Percentiles rank a stretch among this genome's conserved stretches.
Conservation (phyloP, 2,113 vertebrate species). For the Cheirogaleus medius region DNA sequence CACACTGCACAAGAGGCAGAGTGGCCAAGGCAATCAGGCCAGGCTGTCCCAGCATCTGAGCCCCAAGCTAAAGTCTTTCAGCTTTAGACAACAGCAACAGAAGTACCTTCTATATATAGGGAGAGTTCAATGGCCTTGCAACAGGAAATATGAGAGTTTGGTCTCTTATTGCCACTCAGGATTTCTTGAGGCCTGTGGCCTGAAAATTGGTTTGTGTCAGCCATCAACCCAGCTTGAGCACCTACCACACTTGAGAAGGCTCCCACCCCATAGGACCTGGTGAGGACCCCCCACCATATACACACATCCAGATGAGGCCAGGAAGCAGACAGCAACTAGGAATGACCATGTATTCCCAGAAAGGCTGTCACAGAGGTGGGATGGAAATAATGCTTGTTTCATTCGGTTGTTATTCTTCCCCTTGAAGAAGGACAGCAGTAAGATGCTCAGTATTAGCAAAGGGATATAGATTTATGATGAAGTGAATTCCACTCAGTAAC, state of each 20-base stretch:
- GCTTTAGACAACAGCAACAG: neutral
- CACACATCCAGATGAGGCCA: neutral
- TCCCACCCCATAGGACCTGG: neutral
- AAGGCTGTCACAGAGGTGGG: neutral
- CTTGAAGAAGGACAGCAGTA: neutral
- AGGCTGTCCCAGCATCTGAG: constrained; percentile 12
- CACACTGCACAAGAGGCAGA: constrained; percentile 13
- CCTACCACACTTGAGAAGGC: neutral
- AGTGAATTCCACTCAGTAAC: neutral
- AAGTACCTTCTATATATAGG: constrained; percentile 34
- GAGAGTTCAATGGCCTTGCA: constrained; percentile 26
- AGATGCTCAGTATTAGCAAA: neutral
- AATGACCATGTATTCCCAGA: neutral
- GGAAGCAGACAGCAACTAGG: neutral
- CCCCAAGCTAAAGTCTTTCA: constrained; percentile 19
- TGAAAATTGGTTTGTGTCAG: constrained; percentile 2
- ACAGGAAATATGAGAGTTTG: neutral
- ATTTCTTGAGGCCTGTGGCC: constrained; percentile 28
- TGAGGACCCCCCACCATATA: neutral
- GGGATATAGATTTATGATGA: neutral
- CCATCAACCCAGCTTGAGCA: neutral
- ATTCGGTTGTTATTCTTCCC: neutral
- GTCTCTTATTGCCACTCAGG: constrained; percentile 10
- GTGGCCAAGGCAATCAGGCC: constrained; percentile 15
- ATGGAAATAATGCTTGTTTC: constrained; percentile 20